Evolutionary conservation across 2,888 invertebrate species (phyloP), one percentile per base, ranked within the genome.

Genomic region (Phytoseiulus persimilis): DNA sequence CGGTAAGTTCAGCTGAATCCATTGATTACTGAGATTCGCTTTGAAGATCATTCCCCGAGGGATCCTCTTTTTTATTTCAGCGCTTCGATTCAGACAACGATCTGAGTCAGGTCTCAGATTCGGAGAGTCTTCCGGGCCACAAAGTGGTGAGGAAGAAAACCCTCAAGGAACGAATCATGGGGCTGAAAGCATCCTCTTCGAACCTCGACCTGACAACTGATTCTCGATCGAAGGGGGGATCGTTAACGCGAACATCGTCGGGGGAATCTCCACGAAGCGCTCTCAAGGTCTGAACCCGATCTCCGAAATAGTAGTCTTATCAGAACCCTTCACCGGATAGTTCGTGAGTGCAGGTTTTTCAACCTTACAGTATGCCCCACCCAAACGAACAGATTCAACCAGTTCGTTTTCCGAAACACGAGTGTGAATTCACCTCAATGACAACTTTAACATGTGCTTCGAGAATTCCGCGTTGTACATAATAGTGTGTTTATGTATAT

Each of bases 81-180:
- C 32, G 87, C 33, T 87, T 87, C 18, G 87, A 87, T n/a, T 87
- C 87, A 3, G 87, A 87, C 31, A 87, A 87, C 39, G 87, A 87
- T 87, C 45, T 87, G 87, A 87, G 33, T 32, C 87, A 87, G 39
- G 87, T 87, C 9, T 87, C 87, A 18, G 87, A 87, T 33, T 87
- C 87, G 0, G 87, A 87, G 45, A 33, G 87, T 32, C 33, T 87
- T 5, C 87, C 87, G n/a, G 87, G 87, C 3, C 87, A 87, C 33
- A 87, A 87, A 33, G 45, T 87, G 9, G 87, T 87, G 45, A 33
- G 87, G 32, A 87, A 87, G 87, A 87, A 32, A 87, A 87, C 87
- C 5, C 31, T 87, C 28, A 87, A 87, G 33, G 87, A 87, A 45
- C 87, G 87, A n/a, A 87, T 87, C 31, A 87, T 87, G 87, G 87